A percentile compares a stretch with the other conserved stretches of the same genome.
phyloP scores from a whole-genome alignment of 2,888 invertebrate species.

The Coelinius sp. region DNA sequence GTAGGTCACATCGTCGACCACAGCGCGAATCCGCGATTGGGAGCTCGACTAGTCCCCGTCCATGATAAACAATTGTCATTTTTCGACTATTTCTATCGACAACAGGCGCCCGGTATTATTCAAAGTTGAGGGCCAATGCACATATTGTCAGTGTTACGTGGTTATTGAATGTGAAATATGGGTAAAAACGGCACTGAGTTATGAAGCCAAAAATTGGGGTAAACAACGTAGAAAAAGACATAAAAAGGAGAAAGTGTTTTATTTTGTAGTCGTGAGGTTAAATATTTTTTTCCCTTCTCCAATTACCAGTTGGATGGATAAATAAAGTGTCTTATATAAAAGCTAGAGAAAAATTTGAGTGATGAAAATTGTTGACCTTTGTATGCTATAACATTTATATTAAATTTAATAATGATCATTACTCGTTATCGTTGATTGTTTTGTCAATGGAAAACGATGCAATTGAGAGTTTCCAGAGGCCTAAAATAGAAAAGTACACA shows the following conservation, averaged over 20 bases:
- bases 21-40: conserved; percentile 64
- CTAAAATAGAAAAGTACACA: conserved; percentile 32
- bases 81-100: not conserved
- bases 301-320: not conserved
- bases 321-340: not conserved
- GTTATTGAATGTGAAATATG: not conserved
- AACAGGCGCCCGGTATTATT: not conserved
- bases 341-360: not conserved
- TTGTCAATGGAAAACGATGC: not conserved
- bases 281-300: not conserved
- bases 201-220: not conserved
- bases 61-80: conserved; percentile 29
- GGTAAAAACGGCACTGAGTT: not conserved
- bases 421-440: conserved; percentile 3
- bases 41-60: conserved; percentile 56
- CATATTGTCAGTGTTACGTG: not conserved
- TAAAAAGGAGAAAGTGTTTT: not conserved
- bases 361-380: not conserved
- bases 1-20: conserved; percentile 66
- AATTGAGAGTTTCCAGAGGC: conserved; percentile 52
- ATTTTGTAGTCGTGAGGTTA: conserved; percentile 15
- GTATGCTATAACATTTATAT: not conserved
- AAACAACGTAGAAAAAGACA: conserved; percentile 7
- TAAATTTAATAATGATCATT: not conserved
- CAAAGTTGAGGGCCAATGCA: not conserved